Base-by-base conservation (phyloP, 2,797 vertebrate genomes). In the Natrix natrix region DNA sequence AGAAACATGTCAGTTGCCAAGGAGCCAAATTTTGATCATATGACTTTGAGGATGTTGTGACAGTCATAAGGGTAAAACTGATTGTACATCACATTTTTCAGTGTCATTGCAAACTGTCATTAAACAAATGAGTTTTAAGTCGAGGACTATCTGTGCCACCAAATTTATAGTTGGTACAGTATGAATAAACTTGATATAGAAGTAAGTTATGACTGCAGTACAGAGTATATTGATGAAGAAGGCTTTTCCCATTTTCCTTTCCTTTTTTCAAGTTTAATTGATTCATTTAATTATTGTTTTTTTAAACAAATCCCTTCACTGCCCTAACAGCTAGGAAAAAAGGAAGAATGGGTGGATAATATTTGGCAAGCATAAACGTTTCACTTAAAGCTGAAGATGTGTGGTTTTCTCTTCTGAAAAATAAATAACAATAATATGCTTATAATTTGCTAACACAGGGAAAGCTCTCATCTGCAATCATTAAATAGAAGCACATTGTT, bases 221-320 rank as follows among this genome's bases (percentile, higher is more conserved):
- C 26, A 88, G 87, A 95, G 95, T 93, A 96, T 93, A 78, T 92
- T 92, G 96, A 87, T 87, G 93, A 93, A 63, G 94, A 94, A 92
- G 96, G 28, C 32, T 43, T 17, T 7, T 78, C 13, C 12, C 13
- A 48, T 17, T 12, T 78, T 24, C 5, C 14, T 17, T 55, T 54
- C 5, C 5, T 28, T 89, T 57, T 24, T 24, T 17, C 28, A 69
- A 87, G 13, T 17, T 59, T 54, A 57, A 88, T 28, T 28, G 54
- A 57, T 90, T 90, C 22, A 37, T 55, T 90, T 32, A 63, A 92
- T 61, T 78, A 26, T 86, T 83, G 66, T 37, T 86, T 63, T 55
- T 66, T 86, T 17, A 89, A 52, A 78, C 37, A 32, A 32, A 61
- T 57, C 52, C 48, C 16, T 78, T 28, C 24, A 32, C 17, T 55